phyloP scores from a whole-genome alignment of 2,113 vertebrate genomes.

The Myiozetetes cayanensis region DNA sequence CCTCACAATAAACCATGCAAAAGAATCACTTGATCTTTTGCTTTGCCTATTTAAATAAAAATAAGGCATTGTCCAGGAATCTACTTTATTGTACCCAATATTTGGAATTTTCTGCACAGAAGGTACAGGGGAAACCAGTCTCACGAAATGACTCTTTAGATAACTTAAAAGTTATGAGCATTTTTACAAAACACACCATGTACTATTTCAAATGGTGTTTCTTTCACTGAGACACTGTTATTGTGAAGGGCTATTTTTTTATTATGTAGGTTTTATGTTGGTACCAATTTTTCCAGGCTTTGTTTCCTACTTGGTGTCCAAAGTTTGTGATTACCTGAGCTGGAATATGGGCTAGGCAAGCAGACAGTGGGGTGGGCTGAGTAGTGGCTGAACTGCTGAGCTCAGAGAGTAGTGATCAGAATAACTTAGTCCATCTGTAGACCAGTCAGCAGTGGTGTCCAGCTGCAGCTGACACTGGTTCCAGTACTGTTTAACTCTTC shows the following conservation, averaged over 20 bases:
- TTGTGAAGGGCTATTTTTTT: neutral
- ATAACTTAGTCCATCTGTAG: neutral
- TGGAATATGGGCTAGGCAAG: neutral
- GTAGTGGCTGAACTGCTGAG: neutral
- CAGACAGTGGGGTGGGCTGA: neutral
- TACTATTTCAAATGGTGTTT: neutral
- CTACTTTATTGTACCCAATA: neutral
- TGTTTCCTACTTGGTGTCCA: neutral
- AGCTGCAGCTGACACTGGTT: neutral
- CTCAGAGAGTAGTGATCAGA: neutral
- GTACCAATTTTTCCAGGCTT: neutral
- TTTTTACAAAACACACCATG: neutral
- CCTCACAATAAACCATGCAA: neutral
- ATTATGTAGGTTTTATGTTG: neutral
- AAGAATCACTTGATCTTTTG: neutral
- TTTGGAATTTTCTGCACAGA: neutral
- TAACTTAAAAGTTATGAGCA: neutral
- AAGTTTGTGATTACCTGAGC: neutral
- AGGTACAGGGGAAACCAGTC: neutral
- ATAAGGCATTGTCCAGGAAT: neutral
- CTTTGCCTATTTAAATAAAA: neutral
- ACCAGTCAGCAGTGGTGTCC: neutral
- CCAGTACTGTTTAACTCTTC: neutral
- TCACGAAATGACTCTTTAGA: neutral
- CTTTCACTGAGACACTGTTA: neutral